Evolutionary conservation across 2,797 vertebrate species (phyloP), one percentile per base, ranked within the genome.

Genomic region (Hoplostethus atlanticus): DNA sequence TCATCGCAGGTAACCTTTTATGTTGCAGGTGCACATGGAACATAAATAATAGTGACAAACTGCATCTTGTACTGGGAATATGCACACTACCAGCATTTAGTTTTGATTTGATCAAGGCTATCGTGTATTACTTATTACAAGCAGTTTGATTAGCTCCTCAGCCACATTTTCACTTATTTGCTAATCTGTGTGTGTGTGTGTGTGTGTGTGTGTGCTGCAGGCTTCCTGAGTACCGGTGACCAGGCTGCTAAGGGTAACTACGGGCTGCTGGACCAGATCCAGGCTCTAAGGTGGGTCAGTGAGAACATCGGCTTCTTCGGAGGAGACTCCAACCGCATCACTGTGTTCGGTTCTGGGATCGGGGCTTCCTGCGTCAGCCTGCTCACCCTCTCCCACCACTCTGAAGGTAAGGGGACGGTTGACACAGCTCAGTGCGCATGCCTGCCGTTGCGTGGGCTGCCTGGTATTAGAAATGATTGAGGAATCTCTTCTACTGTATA

Each of bases 171-270:
- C 34, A 62, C 71, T 59, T 52, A 61, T 53, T 48, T 28, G 28
- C 28, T 28, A 8, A 62, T 74, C 52, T 64, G 9, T 46, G 21
- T 76, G 7, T 78, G 30, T 77, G 36, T 77, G 36, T 59, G 31
- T 67, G 40, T 56, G 51, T 38, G 30, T 57, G 36, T 58, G 16
- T 69, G 31, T 52, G 11, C 83, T 84, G 0, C 91, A 99, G 98
- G 97, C 46, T 99, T 98, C 91, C 96, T 98, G 90, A 98, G 97
- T 71, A 99, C 98, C 0, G 97, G 98, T 0, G 98, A 99, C 93
- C 98, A 99, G 93, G 97, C 98, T 38, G 98, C 98, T 70, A 99
- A 99, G 91, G 98, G 98, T 78, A 99, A 99, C 92, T 99, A 99
- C 0, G 98, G 98, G 36, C 95, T 99, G 59, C 93, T 99, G 88